Evolutionary conservation across 2,797 vertebrate species (phyloP).

Genomic region (Pantherophis alleghaniensis): DNA sequence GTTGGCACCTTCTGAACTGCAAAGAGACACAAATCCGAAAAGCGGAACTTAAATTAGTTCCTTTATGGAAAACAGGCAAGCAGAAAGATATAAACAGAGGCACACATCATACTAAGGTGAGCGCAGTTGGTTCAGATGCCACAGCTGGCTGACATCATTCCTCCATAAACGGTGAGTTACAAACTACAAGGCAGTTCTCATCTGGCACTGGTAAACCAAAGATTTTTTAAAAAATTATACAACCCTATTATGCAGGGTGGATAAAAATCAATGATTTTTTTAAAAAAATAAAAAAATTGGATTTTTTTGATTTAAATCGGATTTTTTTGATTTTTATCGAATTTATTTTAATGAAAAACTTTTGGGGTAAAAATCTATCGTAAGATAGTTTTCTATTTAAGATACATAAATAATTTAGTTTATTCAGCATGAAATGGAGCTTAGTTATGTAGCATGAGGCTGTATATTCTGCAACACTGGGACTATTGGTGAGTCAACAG

Average conservation of each 20-base stretch:
- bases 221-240: background rate
- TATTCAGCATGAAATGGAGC: no score
- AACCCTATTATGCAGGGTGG: background rate
- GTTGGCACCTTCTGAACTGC: constrained; percentile 88
- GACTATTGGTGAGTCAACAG: no score
- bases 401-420: no score
- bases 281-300: no score
- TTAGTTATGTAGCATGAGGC: no score
- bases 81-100: background rate
- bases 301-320: no score
- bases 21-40: constrained; percentile 21
- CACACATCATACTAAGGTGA: background rate
- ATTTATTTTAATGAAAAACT: no score
- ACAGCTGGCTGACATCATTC: background rate
- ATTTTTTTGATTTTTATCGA: no score
- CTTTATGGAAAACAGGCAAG: background rate
- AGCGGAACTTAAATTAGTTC: background rate
- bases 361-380: no score
- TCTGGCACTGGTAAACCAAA: background rate
- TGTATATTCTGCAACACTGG: no score
- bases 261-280: no score
- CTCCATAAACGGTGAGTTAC: background rate
- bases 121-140: background rate
- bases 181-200: background rate
- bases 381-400: no score